Percentiles rank a stretch among this genome's conserved stretches.
Evolutionary conservation across 2,888 invertebrate genomes (phyloP).

Genomic region (Tetropium fuscum): DNA sequence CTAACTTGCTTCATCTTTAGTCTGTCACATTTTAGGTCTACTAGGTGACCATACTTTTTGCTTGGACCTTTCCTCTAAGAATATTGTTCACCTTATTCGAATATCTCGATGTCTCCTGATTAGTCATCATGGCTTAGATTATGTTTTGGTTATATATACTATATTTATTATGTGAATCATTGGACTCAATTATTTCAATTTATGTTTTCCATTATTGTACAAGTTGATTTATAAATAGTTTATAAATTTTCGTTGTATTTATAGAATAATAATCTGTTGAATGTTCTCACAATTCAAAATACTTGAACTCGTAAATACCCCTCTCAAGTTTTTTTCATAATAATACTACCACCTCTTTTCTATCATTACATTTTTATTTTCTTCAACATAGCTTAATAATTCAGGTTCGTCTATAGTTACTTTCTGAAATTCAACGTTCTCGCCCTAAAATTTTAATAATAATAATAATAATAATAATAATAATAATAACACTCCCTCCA

Average conservation of each 20-base stretch:
- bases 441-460: too few relatives aligned
- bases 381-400: not conserved
- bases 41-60: too few relatives aligned
- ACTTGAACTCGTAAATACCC: not conserved
- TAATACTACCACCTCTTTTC: not conserved
- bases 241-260: not conserved
- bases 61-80: not conserved
- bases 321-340: not conserved
- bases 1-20: not conserved
- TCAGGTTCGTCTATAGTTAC: not conserved
- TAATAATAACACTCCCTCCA: too few relatives aligned
- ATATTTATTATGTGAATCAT: not conserved
- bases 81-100: not conserved
- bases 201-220: not conserved
- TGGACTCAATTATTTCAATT: not conserved
- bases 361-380: not conserved
- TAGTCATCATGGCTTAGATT: not conserved
- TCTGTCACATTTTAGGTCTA: not conserved
- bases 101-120: not conserved
- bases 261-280: not conserved
- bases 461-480: too few relatives aligned
- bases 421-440: not conserved
- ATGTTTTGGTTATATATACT: not conserved
- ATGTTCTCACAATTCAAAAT: not conserved
- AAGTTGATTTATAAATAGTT: not conserved